A percentile compares a stretch with the other conserved stretches of the same genome.
These are phyloP conservation scores for Paramisgurnus dabryanus DNA, from an alignment of 2,113 vertebrate species.

Conservation along the genomic window DNA sequence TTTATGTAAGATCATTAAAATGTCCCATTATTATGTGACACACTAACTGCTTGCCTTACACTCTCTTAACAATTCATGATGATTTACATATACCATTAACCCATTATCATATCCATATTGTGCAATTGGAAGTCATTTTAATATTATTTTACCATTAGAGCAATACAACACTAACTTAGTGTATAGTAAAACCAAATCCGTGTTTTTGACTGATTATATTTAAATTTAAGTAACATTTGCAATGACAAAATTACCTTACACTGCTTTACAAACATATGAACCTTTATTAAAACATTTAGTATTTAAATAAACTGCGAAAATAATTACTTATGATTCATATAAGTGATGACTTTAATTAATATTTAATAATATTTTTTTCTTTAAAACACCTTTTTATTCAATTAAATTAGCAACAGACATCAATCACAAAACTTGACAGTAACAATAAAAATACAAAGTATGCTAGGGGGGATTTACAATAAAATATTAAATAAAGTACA, in stretches of 20 bases:
- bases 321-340: no score
- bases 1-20: slow-evolving; percentile 6
- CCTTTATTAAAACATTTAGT: no score
- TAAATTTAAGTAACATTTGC: neutral
- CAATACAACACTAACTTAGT: neutral
- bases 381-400: no score
- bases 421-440: no score
- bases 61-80: neutral
- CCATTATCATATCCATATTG: neutral
- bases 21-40: slow-evolving; percentile 3
- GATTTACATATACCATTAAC: neutral
- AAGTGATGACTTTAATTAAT: no score
- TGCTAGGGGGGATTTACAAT: no score
- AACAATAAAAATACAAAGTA: no score
- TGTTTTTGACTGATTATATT: slow-evolving; percentile 20
- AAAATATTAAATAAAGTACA: no score
- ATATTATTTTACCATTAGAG: slow-evolving; percentile 5
- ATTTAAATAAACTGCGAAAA: no score
- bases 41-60: slow-evolving; percentile 4
- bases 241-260: neutral
- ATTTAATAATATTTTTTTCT: no score
- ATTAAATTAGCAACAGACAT: no score
- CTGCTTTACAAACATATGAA: no score
- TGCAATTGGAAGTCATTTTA: slow-evolving; percentile 4
- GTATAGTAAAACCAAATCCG: neutral